Evolutionary conservation across 2,888 invertebrate genomes (phyloP), one percentile per base, ranked within the genome.

Genomic region (Drosophila robusta): DNA sequence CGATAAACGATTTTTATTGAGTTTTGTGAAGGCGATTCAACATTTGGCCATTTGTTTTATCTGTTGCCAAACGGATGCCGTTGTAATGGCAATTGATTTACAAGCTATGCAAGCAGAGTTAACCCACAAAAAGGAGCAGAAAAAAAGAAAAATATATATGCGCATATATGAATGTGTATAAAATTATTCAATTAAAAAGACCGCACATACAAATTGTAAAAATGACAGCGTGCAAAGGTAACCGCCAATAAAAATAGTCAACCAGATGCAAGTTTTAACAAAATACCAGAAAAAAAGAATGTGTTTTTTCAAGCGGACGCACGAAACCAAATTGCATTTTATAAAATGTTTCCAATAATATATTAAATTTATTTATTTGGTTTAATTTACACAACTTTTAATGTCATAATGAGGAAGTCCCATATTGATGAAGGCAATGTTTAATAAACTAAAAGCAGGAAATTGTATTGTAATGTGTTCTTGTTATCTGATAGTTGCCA

Each of bases 131-230:
- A 61, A 51, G 29, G 36, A 46, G 44, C 24, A 51, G 39, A 65
- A 77, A 45, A 49, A 38, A 42, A 12, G 64, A 65, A 26, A 26
- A 49, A 60, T 41, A 49, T 58, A 41, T 45, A 36, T 46, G 26
- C 55, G n/a, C 46, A 8, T 52, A 45, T 41, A 18, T 44, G 18
- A 29, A 41, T 64, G 45, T 66, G 16, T 61, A 42, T 74, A 68
- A 71, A 87, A 81, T 84, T 82, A 82, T 84, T 85, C 80, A 87
- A 84, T 84, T 84, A 82, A 82, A 87, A 67, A 52, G 70, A 75
- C 86, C 88, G 44, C 83, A 70, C 56, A 75, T 57, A 54, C 32
- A 64, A 64, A 44, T 24, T 57, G 44, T 60, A 47, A 69, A 62
- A 70, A 44, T 69, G 67, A 66, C 61, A 73, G 68, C 57, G 51